Evolutionary conservation across 2,797 vertebrate species (phyloP).

Genomic region (Hoplostethus mediterraneus): DNA sequence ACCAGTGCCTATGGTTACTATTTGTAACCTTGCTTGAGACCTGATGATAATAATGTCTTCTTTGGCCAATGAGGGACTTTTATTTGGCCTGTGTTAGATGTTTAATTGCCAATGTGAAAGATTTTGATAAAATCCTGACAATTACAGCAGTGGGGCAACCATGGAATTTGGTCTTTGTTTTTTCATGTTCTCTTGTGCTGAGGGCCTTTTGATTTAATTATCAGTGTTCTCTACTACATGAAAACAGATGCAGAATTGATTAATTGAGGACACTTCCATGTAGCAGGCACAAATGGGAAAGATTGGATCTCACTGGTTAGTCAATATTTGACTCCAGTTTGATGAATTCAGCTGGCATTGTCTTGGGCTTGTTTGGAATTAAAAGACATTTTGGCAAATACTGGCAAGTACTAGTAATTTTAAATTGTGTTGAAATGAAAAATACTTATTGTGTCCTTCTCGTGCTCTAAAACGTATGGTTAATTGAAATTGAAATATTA

Average conservation of each 20-base stretch:
- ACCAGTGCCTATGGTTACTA: constrained; percentile 49
- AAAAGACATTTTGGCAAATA: constrained; percentile 24
- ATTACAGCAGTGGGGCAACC: constrained; percentile 32
- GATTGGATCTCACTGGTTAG: constrained; percentile 45
- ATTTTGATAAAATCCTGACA: constrained; percentile 31
- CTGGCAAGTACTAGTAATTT: constrained; percentile 19
- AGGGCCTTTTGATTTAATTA: constrained; percentile 16
- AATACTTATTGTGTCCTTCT: constrained; percentile 8
- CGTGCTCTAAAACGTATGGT: background rate
- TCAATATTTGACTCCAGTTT: constrained; percentile 80
- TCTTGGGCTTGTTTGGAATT: constrained; percentile 4
- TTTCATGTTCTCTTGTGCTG: constrained; percentile 12
- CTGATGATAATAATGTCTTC: constrained; percentile 46
- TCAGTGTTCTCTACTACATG: constrained; percentile 24
- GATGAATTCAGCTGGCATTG: constrained; percentile 31
- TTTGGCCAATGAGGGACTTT: constrained; percentile 32
- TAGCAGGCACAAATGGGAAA: constrained; percentile 22
- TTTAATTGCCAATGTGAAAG: background rate
- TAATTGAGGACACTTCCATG: constrained; percentile 35
- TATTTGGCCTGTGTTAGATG: constrained; percentile 14
- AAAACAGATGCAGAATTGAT: constrained; percentile 6
- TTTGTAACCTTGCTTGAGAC: constrained; percentile 44
- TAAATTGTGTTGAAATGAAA: constrained; percentile 18
- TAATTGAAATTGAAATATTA: constrained; percentile 6
- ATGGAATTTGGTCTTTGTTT: constrained; percentile 45